phyloP scores from a whole-genome alignment of 2,113 vertebrate genomes.

The Lota lota region DNA sequence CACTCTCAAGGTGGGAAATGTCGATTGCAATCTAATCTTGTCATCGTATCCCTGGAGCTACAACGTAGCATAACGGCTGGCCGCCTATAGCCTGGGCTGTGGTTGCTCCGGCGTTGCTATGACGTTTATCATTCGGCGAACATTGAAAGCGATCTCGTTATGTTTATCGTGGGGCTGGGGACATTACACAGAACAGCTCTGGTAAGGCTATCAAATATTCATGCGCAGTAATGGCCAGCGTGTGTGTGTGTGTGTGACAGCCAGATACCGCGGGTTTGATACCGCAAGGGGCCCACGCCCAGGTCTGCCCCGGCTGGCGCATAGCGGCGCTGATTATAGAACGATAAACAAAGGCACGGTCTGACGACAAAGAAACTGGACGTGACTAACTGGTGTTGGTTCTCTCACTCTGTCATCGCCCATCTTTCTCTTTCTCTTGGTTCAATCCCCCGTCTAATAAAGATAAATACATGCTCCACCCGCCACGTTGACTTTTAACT shows the following conservation, averaged over 20 bases:
- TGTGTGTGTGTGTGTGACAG: slow-evolving; percentile 3
- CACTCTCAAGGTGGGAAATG: no score
- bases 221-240: background rate
- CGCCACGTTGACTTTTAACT: no score
- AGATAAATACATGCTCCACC: no score
- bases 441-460: no score
- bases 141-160: slow-evolving; percentile 1
- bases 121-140: background rate
- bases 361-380: background rate
- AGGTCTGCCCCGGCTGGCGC: slow-evolving; percentile 7
- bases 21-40: no score
- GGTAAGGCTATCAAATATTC: slow-evolving; percentile 1
- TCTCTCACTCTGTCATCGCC: no score
- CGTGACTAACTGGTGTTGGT: background rate
- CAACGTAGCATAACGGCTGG: no score
- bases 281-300: slow-evolving; percentile 22
- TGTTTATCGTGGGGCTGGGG: slow-evolving; percentile 17
- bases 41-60: no score
- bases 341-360: background rate
- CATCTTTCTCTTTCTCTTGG: no score
- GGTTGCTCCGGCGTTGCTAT: background rate
- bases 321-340: background rate
- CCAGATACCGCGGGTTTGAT: slow-evolving; percentile 26
- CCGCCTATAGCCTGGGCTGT: no score
- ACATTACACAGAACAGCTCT: background rate